A percentile compares a stretch with the other conserved stretches of the same genome.
Evolutionary conservation across 2,888 invertebrate species (phyloP).

Genomic region (Clunio marinus): DNA sequence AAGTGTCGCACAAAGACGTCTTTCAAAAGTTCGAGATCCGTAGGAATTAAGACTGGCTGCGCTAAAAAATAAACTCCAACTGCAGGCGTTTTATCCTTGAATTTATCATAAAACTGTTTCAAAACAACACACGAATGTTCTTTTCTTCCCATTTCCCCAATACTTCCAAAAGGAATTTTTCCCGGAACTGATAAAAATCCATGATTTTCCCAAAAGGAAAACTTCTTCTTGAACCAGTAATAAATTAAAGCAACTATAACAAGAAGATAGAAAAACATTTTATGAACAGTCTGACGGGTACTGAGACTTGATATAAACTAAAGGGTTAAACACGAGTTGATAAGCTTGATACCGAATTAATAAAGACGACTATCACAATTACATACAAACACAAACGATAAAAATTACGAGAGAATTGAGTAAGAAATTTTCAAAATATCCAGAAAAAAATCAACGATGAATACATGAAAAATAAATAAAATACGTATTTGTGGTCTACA

Average conservation of each 20-base stretch:
- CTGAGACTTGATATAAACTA: too few species aligned
- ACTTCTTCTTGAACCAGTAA: neutral
- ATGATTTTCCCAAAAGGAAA: neutral
- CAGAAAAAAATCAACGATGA: too few species aligned
- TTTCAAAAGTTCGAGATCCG: conserved; percentile 31
- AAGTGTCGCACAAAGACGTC: conserved; percentile 34
- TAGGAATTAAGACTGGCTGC: conserved; percentile 4
- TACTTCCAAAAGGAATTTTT: conserved; percentile 22
- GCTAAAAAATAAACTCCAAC: conserved; percentile 32
- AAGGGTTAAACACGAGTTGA: too few species aligned
- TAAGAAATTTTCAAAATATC: too few species aligned
- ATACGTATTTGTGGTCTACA: too few species aligned
- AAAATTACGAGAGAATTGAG: too few species aligned
- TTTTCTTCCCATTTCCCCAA: neutral
- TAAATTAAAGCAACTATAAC: neutral
- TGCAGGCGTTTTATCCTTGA: neutral
- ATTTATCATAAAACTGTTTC: neutral
- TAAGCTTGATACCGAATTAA: too few species aligned
- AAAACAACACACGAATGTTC: neutral
- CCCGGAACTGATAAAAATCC: neutral
- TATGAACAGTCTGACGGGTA: too few species aligned
- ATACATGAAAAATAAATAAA: too few species aligned
- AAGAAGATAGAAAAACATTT: neutral
- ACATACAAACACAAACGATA: too few species aligned
- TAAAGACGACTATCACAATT: too few species aligned